Evolutionary conservation across 1,140 invertebrate species (phyloP).

Genomic region (Listronotus oregonensis): DNA sequence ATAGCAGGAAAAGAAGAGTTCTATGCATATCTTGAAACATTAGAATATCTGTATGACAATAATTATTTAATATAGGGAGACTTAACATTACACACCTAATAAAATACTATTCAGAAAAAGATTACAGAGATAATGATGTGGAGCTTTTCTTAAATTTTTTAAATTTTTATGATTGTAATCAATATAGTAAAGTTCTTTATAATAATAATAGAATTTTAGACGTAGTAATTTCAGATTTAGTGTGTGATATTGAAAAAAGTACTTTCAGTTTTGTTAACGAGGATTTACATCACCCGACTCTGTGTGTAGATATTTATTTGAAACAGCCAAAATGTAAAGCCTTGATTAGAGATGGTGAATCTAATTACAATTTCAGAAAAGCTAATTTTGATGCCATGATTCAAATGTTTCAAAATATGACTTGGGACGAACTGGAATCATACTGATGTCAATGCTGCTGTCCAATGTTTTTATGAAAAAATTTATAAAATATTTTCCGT

Average conservation of each 20-base stretch:
- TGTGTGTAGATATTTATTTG: not conserved
- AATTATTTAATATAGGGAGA: not conserved
- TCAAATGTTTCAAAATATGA: no score
- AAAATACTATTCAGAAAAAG: not conserved
- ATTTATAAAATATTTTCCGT: no score
- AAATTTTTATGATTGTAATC: not conserved
- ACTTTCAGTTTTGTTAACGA: not conserved
- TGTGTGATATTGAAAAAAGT: not conserved
- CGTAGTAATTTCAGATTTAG: not conserved
- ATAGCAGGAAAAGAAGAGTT: not conserved
- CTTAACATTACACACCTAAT: not conserved
- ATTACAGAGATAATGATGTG: not conserved
- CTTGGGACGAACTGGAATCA: no score
- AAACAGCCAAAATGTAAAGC: no score
- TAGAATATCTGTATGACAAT: conserved; percentile 3
- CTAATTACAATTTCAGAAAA: no score
- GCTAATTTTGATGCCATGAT: no score
- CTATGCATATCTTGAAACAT: not conserved
- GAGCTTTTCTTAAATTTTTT: not conserved
- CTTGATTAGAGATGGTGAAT: no score
- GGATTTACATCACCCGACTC: not conserved
- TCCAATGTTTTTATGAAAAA: no score
- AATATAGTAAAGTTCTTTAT: not conserved
- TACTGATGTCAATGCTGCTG: no score
- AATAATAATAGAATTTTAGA: not conserved